phyloP scores from a whole-genome alignment of 1,140 invertebrate genomes.

The Vanessa tameamea region DNA sequence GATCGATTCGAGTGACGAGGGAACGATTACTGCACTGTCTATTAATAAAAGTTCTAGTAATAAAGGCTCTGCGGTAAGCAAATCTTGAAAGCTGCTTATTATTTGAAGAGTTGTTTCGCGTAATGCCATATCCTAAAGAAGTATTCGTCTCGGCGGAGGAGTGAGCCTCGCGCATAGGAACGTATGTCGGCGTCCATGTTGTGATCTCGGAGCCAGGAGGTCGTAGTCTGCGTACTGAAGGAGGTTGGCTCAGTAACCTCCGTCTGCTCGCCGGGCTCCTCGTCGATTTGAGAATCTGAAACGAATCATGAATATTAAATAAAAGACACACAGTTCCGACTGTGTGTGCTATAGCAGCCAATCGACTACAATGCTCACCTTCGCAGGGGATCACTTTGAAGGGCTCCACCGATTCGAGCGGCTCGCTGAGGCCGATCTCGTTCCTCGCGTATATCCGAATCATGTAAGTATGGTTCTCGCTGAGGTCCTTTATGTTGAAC shows the following conservation, averaged over 20 bases:
- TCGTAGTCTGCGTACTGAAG: conserved; percentile 94
- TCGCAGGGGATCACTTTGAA: conserved; percentile 91
- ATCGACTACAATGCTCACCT: conserved; percentile 81
- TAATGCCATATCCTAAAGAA: conserved; percentile 97
- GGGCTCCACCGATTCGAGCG: conserved; percentile 95
- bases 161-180: conserved; percentile 90
- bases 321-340: not conserved
- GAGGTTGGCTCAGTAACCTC: conserved; percentile 79
- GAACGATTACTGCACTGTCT: no score
- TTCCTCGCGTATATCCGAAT: conserved; percentile 96
- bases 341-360: no score
- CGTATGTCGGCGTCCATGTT: conserved; percentile 96
- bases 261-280: conserved; percentile 60
- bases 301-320: no score
- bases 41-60: no score
- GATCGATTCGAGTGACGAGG: not conserved
- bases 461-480: conserved; percentile 94
- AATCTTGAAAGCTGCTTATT: not conserved
- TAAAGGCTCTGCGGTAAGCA: no score
- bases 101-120: conserved; percentile 87
- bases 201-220: conserved; percentile 94
- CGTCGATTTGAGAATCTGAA: conserved; percentile 62
- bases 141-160: conserved; percentile 93
- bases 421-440: conserved; percentile 96
- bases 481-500: conserved; percentile 91